These are phyloP conservation scores for Antheraea assamensis DNA, from an alignment of 2,888 invertebrate genomes.

Conservation along the genomic window DNA sequence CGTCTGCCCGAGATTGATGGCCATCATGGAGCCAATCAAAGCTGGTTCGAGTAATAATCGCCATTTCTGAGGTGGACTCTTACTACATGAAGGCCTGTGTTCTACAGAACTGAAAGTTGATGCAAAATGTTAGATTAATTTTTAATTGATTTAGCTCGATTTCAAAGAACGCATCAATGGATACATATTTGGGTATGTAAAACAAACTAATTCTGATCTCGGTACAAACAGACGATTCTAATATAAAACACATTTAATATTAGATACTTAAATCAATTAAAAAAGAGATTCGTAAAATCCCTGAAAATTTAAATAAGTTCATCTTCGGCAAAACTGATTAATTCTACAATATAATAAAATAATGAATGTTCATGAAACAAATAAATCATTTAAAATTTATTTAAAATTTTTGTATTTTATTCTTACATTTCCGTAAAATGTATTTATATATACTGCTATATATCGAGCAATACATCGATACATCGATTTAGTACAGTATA, in stretches of 20 bases:
- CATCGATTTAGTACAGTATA: background rate
- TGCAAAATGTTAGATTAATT: slow-evolving; percentile 8
- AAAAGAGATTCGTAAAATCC: too few species aligned
- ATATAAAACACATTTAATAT: background rate
- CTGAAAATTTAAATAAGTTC: background rate
- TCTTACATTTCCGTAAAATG: background rate
- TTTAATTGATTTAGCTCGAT: background rate
- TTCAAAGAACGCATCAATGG: background rate
- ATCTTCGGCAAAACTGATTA: background rate
- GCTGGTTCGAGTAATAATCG: slow-evolving; percentile 86
- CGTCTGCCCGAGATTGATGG: slow-evolving; percentile 82
- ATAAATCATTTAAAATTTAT: too few species aligned
- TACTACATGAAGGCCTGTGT: slow-evolving; percentile 34
- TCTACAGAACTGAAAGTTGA: slow-evolving; percentile 37
- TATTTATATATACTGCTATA: background rate
- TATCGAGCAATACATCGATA: too few species aligned
- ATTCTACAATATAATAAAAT: background rate
- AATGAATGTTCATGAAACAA: background rate
- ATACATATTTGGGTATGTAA: background rate
- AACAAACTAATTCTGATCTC: background rate
- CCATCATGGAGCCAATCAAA: slow-evolving; percentile 85
- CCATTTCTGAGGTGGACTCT: slow-evolving; percentile 50
- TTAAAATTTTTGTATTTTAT: background rate
- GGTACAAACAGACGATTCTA: background rate
- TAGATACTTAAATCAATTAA: background rate